A percentile compares a stretch with the other conserved stretches of the same genome.
phyloP scores from a whole-genome alignment of 2,113 vertebrate genomes.

The Prunella fulvescens region DNA sequence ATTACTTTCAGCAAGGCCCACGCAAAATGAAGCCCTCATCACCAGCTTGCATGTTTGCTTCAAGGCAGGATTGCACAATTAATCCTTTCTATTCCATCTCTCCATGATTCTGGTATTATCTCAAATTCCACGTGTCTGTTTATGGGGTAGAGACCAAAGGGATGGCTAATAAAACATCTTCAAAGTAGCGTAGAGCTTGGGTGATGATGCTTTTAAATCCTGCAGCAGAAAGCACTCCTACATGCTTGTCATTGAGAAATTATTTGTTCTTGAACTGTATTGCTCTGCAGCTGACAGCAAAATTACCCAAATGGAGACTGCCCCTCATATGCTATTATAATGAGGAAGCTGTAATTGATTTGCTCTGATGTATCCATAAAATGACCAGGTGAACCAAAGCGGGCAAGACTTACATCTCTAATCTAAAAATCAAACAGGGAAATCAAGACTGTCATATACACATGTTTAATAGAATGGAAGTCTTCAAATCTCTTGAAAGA shows the following conservation, averaged over 20 bases:
- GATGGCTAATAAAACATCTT: neutral
- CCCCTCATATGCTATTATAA: neutral
- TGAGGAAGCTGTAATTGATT: neutral
- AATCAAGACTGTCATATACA: neutral
- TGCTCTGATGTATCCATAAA: neutral
- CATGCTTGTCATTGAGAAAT: neutral
- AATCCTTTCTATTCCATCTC: slow-evolving; percentile 17
- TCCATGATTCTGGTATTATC: neutral
- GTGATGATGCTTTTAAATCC: neutral
- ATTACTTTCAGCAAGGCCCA: slow-evolving; percentile 36
- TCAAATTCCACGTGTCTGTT: neutral
- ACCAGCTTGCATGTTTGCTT: slow-evolving; percentile 16
- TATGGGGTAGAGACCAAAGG: neutral
- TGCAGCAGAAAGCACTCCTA: neutral
- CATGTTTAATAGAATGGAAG: neutral
- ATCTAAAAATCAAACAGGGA: neutral
- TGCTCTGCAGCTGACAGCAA: neutral
- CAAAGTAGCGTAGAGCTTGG: neutral
- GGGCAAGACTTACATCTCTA: neutral
- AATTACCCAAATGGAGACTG: neutral
- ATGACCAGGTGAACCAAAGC: neutral
- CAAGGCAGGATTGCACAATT: slow-evolving; percentile 14
- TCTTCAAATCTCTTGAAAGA: neutral
- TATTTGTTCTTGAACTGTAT: neutral
- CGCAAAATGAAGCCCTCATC: slow-evolving; percentile 6